These are phyloP conservation scores for Gallirallus australis DNA, from an alignment of 2,797 vertebrate genomes.

Conservation along the genomic window DNA sequence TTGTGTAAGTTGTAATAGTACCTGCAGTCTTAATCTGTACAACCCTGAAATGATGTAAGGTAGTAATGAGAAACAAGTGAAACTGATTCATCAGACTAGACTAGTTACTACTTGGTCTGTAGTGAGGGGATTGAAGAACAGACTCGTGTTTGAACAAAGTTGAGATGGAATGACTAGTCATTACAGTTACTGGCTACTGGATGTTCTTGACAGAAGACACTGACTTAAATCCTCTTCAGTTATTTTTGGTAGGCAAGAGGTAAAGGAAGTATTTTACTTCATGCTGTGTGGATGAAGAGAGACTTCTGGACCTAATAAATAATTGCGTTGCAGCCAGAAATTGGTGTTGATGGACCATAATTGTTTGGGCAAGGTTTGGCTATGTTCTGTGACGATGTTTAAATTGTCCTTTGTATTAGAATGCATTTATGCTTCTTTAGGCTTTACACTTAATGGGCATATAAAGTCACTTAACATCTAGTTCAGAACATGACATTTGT, in stretches of 20 bases:
- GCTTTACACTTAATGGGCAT: neutral
- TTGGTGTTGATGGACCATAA: neutral
- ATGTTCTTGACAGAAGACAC: no score
- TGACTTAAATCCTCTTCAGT: neutral
- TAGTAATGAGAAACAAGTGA: neutral
- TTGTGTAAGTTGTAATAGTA: neutral
- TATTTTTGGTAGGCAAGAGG: neutral
- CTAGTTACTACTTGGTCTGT: neutral
- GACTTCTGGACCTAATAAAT: neutral
- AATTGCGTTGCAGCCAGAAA: neutral
- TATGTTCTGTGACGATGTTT: neutral
- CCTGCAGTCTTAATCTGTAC: neutral
- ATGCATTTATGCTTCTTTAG: neutral
- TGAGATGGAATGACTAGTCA: neutral
- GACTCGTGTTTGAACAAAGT: neutral
- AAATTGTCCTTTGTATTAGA: neutral
- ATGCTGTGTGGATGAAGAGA: neutral
- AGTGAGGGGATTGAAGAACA: neutral
- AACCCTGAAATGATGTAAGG: neutral
- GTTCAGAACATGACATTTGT: neutral
- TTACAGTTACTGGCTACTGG: no score
- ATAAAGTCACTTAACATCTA: slow-evolving; percentile 13
- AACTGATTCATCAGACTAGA: neutral
- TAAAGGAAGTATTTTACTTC: neutral
- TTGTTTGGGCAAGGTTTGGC: neutral